phyloP scores from a whole-genome alignment of 1,140 invertebrate genomes.

The Melitaea cinxia region DNA sequence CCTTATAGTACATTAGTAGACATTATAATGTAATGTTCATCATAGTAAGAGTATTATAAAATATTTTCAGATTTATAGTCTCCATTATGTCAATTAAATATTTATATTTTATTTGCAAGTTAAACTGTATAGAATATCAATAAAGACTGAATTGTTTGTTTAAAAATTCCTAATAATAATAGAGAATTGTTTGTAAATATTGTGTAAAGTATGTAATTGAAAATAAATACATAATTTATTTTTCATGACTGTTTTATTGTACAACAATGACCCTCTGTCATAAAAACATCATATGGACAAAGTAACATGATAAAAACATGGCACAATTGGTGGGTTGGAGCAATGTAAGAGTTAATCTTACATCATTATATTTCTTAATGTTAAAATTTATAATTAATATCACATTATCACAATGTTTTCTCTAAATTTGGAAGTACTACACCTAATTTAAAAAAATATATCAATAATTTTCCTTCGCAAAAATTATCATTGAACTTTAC shows the following conservation, averaged over 20 bases:
- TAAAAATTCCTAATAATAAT: conserved; percentile 58
- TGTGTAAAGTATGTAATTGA: conserved; percentile 66
- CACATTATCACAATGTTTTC: background rate
- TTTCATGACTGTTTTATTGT: conserved; percentile 62
- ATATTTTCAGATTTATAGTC: conserved; percentile 11
- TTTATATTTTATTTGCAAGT: conserved; percentile 49
- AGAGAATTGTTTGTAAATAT: conserved; percentile 67
- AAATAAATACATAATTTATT: conserved; percentile 76
- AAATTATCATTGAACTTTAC: conserved; percentile 11
- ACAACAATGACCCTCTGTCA: conserved; percentile 25
- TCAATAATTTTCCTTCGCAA: background rate
- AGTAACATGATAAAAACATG: conserved; percentile 41
- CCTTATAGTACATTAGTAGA: conserved; percentile 11
- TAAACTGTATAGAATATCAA: conserved; percentile 73
- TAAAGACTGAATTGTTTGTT: conserved; percentile 73
- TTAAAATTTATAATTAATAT: background rate
- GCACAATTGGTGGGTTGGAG: conserved; percentile 33
- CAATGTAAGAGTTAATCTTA: conserved; percentile 2
- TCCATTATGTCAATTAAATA: conserved; percentile 37
- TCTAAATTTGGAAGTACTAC: background rate
- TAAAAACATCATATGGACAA: conserved; percentile 13
- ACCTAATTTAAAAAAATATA: background rate
- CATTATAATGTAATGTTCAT: conserved; percentile 1
- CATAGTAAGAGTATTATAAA: background rate
- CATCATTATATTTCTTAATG: background rate